Base-by-base conservation (phyloP, 2,113 vertebrate species). In the Catharus bicknelli region DNA sequence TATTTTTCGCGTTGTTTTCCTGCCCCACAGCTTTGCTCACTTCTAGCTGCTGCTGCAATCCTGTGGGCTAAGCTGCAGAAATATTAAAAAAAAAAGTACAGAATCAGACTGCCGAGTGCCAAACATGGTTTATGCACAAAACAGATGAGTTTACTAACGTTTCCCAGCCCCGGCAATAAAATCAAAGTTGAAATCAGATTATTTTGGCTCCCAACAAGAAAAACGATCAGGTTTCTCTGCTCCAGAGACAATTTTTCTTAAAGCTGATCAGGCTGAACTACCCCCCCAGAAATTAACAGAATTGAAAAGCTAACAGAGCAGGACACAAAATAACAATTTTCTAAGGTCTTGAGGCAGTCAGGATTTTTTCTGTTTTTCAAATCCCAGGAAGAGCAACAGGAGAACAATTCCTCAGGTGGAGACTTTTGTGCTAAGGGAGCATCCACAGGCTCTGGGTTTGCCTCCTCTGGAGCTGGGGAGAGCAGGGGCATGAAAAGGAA, bases 11-110 rank as follows among this genome's bases (percentile, higher is more conserved):
- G 75, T 86, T 72, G 75, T 92, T 94, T 90, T 72, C 76, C 53
- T 81, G 67, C 61, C 57, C 61, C 91, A 2, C 9, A 85, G 73
- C 1, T 5, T 29, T 61, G 59, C 54, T 58, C 68, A 34, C 54
- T 82, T 16, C 7, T 66, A 29, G 83, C 58, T 77, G 42, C 16
- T 72, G 70, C 70, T 92, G 73, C 25, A 43, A 2, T 14, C 67
- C 78, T 47, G 34, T 18, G 55, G 36, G 64, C 59, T 66, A 74
- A 88, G 77, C 61, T 80, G 72, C 55, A 90, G 83, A 78, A 81
- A 62, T 18, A 82, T 34, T 83, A 47, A 81, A 90, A 88, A 75
- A 36, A 36, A 36, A 38, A 84, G 53, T 5, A 73, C 20, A 69
- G 36, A 86, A 81, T 90, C 55, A 89, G 73, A 55, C 3, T 73